These are phyloP conservation scores for Champsocephalus gunnari DNA, from an alignment of 2,797 vertebrate genomes.

Conservation along the genomic window DNA sequence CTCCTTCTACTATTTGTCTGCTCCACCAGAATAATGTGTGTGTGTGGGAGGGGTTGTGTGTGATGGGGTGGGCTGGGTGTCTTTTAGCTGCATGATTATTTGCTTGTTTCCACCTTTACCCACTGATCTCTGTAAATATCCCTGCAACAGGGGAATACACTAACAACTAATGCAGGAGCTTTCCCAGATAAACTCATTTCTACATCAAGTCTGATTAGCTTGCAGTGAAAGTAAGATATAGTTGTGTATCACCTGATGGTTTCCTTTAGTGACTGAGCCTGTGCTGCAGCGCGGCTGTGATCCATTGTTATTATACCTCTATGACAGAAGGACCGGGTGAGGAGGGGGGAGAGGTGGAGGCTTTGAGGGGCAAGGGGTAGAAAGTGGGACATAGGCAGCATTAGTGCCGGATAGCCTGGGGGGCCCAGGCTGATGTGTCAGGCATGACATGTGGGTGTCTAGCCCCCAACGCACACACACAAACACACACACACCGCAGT, in stretches of 20 bases:
- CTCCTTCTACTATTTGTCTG: constrained; percentile 78
- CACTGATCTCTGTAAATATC: constrained; percentile 65
- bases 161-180: constrained; percentile 48
- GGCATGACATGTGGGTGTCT: constrained; percentile 87
- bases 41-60: constrained; percentile 40
- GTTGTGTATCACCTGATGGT: constrained; percentile 70
- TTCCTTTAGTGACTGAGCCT: constrained; percentile 68
- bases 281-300: constrained; percentile 60
- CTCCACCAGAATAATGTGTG: constrained; percentile 71
- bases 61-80: constrained; percentile 45
- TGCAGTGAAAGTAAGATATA: constrained; percentile 57
- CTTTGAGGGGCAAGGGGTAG: constrained; percentile 87
- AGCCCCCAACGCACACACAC: constrained; percentile 68
- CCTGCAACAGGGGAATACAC: constrained; percentile 34
- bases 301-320: constrained; percentile 78
- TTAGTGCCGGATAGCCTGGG: constrained; percentile 87
- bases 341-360: constrained; percentile 48
- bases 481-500: constrained; percentile 59
- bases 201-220: constrained; percentile 62
- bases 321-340: constrained; percentile 71
- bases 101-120: constrained; percentile 69
- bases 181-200: constrained; percentile 60
- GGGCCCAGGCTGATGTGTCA: constrained; percentile 83
- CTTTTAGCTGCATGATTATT: constrained; percentile 73
- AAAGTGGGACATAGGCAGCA: constrained; percentile 92